These are phyloP conservation scores for Tauraco erythrolophus DNA, from an alignment of 2,113 vertebrate species.

Conservation along the genomic window DNA sequence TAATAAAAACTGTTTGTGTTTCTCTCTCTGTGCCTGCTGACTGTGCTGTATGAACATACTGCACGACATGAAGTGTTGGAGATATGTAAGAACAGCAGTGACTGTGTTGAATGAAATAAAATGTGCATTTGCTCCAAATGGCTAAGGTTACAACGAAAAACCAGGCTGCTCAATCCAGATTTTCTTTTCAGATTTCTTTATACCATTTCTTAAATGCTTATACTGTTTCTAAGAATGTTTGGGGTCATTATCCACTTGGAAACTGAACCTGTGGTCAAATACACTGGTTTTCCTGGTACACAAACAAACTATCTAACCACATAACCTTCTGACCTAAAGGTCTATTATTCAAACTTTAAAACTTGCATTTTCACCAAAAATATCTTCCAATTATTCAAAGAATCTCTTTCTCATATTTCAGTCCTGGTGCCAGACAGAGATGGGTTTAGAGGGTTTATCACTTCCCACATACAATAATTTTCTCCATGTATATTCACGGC, in stretches of 20 bases:
- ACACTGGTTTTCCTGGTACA: neutral
- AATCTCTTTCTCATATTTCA: neutral
- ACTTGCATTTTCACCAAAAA: neutral
- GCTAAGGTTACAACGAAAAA: constrained; percentile 1
- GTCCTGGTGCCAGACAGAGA: constrained; percentile 11
- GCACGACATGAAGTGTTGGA: neutral
- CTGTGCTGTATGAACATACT: neutral
- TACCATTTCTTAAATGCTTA: neutral
- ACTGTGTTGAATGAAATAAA: constrained; percentile 36
- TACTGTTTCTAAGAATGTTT: neutral
- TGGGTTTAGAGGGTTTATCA: constrained; percentile 24
- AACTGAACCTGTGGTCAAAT: neutral
- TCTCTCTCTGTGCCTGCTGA: neutral
- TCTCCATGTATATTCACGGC: neutral
- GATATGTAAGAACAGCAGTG: constrained; percentile 23
- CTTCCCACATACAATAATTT: constrained; percentile 36
- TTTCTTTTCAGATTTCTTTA: constrained; percentile 5
- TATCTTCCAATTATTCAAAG: neutral
- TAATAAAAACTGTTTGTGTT: neutral
- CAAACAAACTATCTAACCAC: neutral
- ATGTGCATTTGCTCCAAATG: constrained; percentile 14
- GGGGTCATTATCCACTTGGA: neutral
- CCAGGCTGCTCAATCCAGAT: neutral
- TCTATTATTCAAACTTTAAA: neutral
- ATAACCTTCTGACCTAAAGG: neutral